phyloP scores from a whole-genome alignment of 2,888 invertebrate genomes.

The Idaea straminata region DNA sequence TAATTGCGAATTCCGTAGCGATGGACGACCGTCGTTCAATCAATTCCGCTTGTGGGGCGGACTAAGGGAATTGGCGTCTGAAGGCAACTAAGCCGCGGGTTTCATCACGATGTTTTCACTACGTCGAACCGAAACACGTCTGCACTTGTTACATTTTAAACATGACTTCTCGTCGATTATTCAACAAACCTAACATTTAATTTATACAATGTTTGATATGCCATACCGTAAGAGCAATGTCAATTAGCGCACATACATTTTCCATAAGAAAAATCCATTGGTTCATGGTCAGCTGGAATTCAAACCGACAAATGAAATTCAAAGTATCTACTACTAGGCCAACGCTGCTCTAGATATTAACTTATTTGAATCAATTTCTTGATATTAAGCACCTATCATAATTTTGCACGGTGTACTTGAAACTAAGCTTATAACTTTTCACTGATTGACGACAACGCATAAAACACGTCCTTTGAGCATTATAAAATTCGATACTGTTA shows the following conservation, averaged over 20 bases:
- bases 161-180: too few relatives aligned
- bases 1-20: conserved; percentile 58
- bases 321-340: too few relatives aligned
- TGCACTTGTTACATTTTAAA: too few relatives aligned
- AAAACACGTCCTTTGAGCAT: background rate
- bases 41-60: conserved; percentile 35
- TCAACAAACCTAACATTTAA: too few relatives aligned
- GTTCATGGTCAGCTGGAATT: too few relatives aligned
- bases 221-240: too few relatives aligned
- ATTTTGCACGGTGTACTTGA: background rate
- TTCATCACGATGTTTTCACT: background rate
- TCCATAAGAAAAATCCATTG: too few relatives aligned
- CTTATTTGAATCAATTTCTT: background rate
- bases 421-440: background rate
- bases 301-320: too few relatives aligned
- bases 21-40: conserved; percentile 43
- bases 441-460: background rate
- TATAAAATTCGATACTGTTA: background rate
- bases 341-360: background rate
- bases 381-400: background rate
- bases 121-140: too few relatives aligned
- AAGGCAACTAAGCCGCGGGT: background rate
- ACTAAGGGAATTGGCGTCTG: conserved; percentile 7
- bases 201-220: too few relatives aligned
- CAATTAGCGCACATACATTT: too few relatives aligned